Conservation (phyloP, 2,113 vertebrate species). For the Balaenoptera acutorostrata region DNA sequence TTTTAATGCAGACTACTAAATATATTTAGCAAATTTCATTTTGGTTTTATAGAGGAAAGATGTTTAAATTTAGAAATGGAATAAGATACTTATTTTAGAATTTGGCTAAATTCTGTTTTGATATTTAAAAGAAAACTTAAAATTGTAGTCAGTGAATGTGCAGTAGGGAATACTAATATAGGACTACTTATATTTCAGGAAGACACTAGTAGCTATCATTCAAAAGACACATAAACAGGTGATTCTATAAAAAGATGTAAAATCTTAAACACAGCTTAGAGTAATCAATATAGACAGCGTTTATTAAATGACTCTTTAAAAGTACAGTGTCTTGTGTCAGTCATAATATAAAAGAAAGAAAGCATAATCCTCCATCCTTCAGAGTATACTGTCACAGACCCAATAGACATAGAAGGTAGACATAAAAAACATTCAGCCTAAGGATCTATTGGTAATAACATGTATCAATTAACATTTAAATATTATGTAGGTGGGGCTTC, state of each 20-base stretch:
- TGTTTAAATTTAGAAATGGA: conserved; percentile 1
- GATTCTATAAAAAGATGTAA: conserved; percentile 16
- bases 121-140: conserved; percentile 20
- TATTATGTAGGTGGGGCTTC: background rate
- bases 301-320: background rate
- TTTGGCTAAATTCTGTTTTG: background rate
- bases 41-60: background rate
- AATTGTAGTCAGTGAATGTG: background rate
- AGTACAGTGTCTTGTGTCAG: background rate
- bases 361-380: background rate
- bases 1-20: background rate
- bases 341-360: background rate
- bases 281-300: background rate
- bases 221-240: background rate
- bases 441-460: background rate
- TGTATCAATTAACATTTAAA: background rate
- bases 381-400: background rate
- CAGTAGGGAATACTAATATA: background rate
- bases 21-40: background rate
- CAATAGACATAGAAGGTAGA: background rate
- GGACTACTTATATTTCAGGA: background rate
- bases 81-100: conserved; percentile 20
- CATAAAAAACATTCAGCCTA: background rate
- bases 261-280: background rate
- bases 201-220: background rate